Evolutionary conservation across 2,888 invertebrate species (phyloP).

Genomic region (Augochlorella aurata): DNA sequence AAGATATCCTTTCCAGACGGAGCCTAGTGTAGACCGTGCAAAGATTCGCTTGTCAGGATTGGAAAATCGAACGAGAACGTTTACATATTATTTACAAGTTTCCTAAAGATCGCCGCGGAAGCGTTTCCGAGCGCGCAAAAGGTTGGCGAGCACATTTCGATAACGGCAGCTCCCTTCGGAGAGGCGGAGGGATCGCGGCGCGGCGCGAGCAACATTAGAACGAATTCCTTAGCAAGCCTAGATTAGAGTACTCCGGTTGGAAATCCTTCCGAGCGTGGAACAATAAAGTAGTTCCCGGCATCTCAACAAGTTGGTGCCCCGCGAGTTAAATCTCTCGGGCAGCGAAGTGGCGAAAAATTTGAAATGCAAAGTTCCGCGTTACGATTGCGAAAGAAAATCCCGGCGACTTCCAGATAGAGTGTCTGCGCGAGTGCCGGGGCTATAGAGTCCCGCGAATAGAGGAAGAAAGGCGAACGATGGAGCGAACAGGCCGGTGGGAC

Average conservation of each 20-base stretch:
- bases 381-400: slow-evolving; percentile 16
- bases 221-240: slow-evolving; percentile 2
- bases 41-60: too few species aligned
- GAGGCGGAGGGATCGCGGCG: neutral
- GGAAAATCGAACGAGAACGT: too few species aligned
- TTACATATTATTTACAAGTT: too few species aligned
- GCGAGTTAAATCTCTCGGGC: slow-evolving; percentile 13
- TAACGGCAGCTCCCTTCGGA: too few species aligned
- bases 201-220: neutral
- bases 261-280: slow-evolving; percentile 16
- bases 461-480: too few species aligned
- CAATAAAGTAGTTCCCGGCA: slow-evolving; percentile 17
- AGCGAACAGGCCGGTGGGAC: neutral
- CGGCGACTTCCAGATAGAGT: slow-evolving; percentile 7
- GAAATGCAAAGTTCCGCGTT: slow-evolving; percentile 24
- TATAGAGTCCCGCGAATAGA: too few species aligned
- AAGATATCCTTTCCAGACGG: too few species aligned
- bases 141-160: too few species aligned
- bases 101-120: too few species aligned
- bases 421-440: neutral
- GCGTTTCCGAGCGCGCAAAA: too few species aligned
- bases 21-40: too few species aligned
- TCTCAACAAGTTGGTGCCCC: slow-evolving; percentile 17
- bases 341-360: slow-evolving; percentile 17
- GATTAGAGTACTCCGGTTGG: slow-evolving; percentile 3